Conservation (phyloP, 1,140 invertebrate genomes). For the Heliconius hermathena region DNA sequence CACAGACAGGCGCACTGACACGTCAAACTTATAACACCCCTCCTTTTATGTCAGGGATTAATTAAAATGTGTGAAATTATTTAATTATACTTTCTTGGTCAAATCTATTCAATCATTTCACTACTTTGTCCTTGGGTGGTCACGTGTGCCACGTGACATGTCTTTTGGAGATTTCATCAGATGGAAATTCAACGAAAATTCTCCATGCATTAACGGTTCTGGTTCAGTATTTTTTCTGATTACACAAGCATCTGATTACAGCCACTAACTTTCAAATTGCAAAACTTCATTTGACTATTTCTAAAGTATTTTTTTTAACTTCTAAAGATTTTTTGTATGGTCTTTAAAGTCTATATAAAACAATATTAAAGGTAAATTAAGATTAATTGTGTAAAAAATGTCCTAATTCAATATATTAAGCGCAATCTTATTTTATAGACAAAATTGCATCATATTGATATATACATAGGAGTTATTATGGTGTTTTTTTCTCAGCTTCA, state of each 20-base stretch:
- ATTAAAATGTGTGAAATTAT: background rate
- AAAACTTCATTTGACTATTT: constrained; percentile 11
- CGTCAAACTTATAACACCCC: too few species aligned
- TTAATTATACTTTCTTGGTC: background rate
- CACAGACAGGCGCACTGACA: too few species aligned
- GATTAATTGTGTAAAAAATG: background rate
- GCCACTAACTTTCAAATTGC: constrained; percentile 1
- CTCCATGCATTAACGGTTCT: constrained; percentile 29
- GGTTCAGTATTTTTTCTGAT: constrained; percentile 17
- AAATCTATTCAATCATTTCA: constrained; percentile 20
- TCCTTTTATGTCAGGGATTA: too few species aligned
- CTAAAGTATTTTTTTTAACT: background rate
- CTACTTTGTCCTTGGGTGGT: constrained; percentile 19
- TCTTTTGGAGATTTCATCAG: constrained; percentile 20
- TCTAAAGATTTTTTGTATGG: background rate
- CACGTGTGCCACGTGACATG: constrained; percentile 34
- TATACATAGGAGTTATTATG: too few species aligned
- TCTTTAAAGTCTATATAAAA: background rate
- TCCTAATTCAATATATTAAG: too few species aligned
- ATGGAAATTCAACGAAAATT: constrained; percentile 31
- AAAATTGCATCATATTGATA: too few species aligned
- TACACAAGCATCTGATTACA: constrained; percentile 21
- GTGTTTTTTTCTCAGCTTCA: too few species aligned
- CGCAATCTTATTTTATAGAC: too few species aligned
- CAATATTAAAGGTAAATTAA: background rate